A percentile compares a stretch with the other conserved stretches of the same genome.
These are phyloP conservation scores for Amphilophus citrinellus DNA, from an alignment of 2,113 vertebrate genomes.

Conservation along the genomic window DNA sequence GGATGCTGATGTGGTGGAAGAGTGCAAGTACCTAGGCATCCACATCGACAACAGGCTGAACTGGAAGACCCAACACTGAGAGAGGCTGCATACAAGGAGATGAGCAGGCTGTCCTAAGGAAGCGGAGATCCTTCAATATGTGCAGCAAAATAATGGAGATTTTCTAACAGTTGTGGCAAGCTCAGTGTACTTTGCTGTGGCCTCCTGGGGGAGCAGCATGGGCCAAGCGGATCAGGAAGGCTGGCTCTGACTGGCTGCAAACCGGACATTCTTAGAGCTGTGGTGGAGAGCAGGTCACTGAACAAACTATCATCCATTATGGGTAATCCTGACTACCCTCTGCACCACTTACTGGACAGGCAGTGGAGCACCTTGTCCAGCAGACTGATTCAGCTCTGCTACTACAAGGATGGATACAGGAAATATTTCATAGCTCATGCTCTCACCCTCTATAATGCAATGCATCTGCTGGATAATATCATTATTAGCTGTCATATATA, in stretches of 20 bases:
- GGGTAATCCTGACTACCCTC: not conserved
- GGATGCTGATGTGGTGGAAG: not conserved
- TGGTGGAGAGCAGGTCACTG: not conserved
- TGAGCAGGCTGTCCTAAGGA: not conserved
- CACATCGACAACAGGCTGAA: not conserved
- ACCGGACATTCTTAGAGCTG: not conserved
- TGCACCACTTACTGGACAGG: not conserved
- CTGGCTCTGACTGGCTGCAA: not conserved
- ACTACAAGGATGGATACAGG: not conserved
- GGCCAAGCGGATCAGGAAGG: too few relatives aligned
- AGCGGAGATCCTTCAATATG: not conserved
- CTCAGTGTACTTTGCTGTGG: not conserved
- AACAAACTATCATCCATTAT: not conserved
- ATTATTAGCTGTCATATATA: not conserved
- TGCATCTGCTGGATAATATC: too few relatives aligned
- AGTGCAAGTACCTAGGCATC: not conserved
- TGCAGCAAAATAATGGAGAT: not conserved
- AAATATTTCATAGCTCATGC: too few relatives aligned
- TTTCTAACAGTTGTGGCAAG: not conserved
- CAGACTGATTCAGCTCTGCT: not conserved
- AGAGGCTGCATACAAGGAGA: accelerated
- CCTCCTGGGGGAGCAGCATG: too few relatives aligned
- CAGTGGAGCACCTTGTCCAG: not conserved
- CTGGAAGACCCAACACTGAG: not conserved
- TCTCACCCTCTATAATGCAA: too few relatives aligned